A percentile compares a stretch with the other conserved stretches of the same genome.
These are phyloP conservation scores for Chlorops oryzae DNA, from an alignment of 1,140 invertebrate species.

Conservation along the genomic window DNA sequence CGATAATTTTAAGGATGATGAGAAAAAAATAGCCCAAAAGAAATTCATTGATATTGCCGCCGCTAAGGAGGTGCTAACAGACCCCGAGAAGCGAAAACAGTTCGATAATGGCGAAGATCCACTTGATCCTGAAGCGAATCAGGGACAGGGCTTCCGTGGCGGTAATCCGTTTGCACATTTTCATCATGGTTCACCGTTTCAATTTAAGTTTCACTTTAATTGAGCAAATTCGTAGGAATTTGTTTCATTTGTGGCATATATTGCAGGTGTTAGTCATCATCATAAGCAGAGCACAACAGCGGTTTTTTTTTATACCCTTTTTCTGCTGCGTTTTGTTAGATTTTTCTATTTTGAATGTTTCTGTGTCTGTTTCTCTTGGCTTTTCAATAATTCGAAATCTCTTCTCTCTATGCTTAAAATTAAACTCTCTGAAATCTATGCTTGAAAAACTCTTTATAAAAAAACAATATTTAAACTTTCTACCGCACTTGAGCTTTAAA, in stretches of 20 bases:
- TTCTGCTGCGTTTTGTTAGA: neutral
- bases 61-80: constrained; percentile 90
- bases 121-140: constrained; percentile 83
- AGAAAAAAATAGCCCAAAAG: constrained; percentile 94
- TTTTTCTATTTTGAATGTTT: neutral
- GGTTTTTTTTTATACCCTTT: constrained; percentile 1
- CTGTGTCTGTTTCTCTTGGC: neutral
- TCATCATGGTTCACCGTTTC: constrained; percentile 80
- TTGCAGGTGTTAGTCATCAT: too few relatives aligned
- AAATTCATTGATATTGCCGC: constrained; percentile 99
- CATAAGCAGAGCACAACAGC: constrained; percentile 8
- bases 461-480: too few relatives aligned
- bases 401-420: neutral
- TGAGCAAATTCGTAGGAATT: constrained; percentile 35
- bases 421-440: too few relatives aligned
- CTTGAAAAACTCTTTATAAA: too few relatives aligned
- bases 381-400: neutral
- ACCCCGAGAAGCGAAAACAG: constrained; percentile 82
- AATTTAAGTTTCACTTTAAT: constrained; percentile 96
- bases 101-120: constrained; percentile 96
- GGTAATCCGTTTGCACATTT: constrained; percentile 87
- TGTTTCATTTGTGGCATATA: too few relatives aligned
- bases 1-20: constrained; percentile 87
- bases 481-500: too few relatives aligned
- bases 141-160: constrained; percentile 54